Percentiles rank a stretch among this genome's conserved stretches.
Evolutionary conservation across 1,140 invertebrate species (phyloP).

Genomic region (Drosophila suzukii): DNA sequence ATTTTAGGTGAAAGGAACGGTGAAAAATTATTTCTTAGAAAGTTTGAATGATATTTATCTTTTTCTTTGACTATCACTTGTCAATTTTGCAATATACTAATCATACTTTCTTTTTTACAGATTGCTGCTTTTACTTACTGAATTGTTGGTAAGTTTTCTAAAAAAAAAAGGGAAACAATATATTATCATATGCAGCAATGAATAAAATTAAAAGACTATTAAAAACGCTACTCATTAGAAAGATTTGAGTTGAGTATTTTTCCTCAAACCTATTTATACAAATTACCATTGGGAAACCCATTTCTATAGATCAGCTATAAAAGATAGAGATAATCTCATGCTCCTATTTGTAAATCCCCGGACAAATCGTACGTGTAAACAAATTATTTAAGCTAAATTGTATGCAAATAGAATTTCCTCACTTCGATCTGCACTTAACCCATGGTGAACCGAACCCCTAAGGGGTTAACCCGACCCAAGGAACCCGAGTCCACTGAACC

Average conservation of each 20-base stretch:
- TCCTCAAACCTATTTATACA: neutral
- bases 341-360: slow-evolving; percentile 11
- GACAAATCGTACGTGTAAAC: slow-evolving; percentile 33
- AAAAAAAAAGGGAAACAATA: neutral
- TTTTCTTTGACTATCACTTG: neutral
- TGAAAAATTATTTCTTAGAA: neutral
- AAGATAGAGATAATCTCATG: slow-evolving; percentile 11
- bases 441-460: slow-evolving; percentile 2
- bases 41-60: neutral
- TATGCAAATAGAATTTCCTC: slow-evolving; percentile 42
- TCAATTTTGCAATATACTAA: neutral
- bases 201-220: neutral
- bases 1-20: neutral
- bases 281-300: neutral
- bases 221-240: neutral
- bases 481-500: slow-evolving; percentile 33
- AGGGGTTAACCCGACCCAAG: slow-evolving; percentile 26
- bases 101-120: slow-evolving; percentile 43
- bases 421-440: slow-evolving; percentile 43
- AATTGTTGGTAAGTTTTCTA: slow-evolving; percentile 55
- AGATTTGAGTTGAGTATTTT: neutral
- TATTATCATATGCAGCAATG: neutral
- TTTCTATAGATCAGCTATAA: neutral
- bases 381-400: slow-evolving; percentile 44
- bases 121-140: slow-evolving; percentile 54